Evolutionary conservation across 2,797 vertebrate species (phyloP).

Genomic region (Leucoraja ocellata): DNA sequence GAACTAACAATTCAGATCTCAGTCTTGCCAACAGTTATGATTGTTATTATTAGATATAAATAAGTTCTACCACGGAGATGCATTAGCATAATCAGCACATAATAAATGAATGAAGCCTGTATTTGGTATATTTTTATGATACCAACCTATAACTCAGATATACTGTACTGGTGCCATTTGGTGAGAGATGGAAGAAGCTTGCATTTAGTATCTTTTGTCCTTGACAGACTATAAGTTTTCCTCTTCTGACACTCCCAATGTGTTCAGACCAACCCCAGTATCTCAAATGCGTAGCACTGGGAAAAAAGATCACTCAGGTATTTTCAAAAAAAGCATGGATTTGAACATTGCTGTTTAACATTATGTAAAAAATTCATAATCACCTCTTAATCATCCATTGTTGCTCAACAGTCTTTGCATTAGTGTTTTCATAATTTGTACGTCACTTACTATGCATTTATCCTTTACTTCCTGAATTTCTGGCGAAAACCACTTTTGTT

Average conservation of each 20-base stretch:
- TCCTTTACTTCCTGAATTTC: background rate
- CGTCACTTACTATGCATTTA: background rate
- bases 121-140: background rate
- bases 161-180: too few species aligned
- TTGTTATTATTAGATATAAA: background rate
- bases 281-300: background rate
- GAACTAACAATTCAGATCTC: background rate
- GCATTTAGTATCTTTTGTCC: background rate
- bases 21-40: background rate
- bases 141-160: too few species aligned
- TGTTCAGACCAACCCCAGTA: background rate
- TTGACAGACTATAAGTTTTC: background rate
- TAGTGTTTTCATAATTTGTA: background rate
- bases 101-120: slow-evolving; percentile 4
- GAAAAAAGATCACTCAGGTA: background rate
- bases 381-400: background rate
- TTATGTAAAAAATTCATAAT: background rate
- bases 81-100: background rate
- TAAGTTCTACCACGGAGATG: background rate
- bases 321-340: background rate
- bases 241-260: background rate
- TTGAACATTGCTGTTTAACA: background rate
- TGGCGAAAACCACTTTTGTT: background rate
- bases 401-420: background rate
- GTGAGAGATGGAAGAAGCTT: slow-evolving; percentile 21